phyloP scores from a whole-genome alignment of 2,113 vertebrate genomes.

The Circaetus gallicus region DNA sequence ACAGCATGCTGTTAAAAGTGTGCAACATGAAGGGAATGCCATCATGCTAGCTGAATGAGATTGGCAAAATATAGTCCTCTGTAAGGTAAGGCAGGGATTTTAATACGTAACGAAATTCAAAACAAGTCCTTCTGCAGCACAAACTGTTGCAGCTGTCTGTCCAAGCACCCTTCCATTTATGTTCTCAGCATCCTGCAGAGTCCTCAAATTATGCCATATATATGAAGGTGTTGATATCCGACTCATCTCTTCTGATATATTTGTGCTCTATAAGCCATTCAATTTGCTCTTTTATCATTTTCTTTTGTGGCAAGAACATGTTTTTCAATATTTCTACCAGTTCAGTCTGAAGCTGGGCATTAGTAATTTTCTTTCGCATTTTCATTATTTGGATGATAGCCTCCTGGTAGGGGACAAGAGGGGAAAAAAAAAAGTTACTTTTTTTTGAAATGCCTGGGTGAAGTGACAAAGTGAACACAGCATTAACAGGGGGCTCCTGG shows the following conservation, averaged over 20 bases:
- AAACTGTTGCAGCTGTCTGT: conserved; percentile 69
- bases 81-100: conserved; percentile 85
- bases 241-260: conserved; percentile 97
- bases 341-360: conserved; percentile 98
- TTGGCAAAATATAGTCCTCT: conserved; percentile 86
- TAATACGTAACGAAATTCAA: conserved; percentile 78
- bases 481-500: background rate
- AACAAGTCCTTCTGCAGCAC: conserved; percentile 71
- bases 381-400: conserved; percentile 99
- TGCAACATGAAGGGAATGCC: conserved; percentile 85
- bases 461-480: background rate
- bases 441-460: background rate
- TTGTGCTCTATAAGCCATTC: conserved; percentile 99
- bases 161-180: conserved; percentile 56
- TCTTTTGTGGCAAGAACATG: conserved; percentile 99
- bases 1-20: conserved; percentile 94
- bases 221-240: conserved; percentile 98
- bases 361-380: conserved; percentile 99
- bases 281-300: conserved; percentile 99
- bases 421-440: background rate
- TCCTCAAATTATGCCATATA: conserved; percentile 87
- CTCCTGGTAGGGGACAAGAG: conserved; percentile 78
- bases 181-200: conserved; percentile 38
- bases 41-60: conserved; percentile 84
- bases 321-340: conserved; percentile 99